Percentiles rank a stretch among this genome's conserved stretches.
These are phyloP conservation scores for Chaetodon trifascialis DNA, from an alignment of 2,113 vertebrate genomes.

Conservation along the genomic window DNA sequence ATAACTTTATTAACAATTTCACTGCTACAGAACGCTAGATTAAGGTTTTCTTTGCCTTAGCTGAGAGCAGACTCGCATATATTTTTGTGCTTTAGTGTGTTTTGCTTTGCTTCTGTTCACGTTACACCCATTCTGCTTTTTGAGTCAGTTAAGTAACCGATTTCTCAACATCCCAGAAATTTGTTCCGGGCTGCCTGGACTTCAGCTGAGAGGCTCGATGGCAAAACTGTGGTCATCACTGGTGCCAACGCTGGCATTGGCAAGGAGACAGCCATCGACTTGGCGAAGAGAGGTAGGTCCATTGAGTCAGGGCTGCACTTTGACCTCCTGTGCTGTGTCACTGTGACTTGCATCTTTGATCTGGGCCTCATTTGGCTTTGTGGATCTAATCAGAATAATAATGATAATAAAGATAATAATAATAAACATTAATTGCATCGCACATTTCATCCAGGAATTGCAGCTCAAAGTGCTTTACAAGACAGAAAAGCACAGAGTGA, in stretches of 20 bases:
- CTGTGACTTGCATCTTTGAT: no score
- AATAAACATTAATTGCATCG: no score
- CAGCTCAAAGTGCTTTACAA: no score
- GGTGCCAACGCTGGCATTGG: constrained; percentile 85
- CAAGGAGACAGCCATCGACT: constrained; percentile 81
- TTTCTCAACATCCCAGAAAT: constrained; percentile 68
- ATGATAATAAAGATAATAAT: no score
- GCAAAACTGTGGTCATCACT: constrained; percentile 81
- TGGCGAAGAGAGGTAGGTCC: constrained; percentile 83
- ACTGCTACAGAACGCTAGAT: accelerated
- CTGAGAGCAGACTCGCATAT: background rate
- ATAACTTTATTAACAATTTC: no score
- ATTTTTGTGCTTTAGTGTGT: background rate
- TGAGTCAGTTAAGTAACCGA: background rate
- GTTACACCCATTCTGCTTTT: background rate
- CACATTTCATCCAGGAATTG: no score
- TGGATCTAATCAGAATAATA: no score
- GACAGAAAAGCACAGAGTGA: no score
- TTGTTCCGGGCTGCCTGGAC: constrained; percentile 77
- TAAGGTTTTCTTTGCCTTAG: background rate
- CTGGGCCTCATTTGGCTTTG: no score
- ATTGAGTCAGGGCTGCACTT: background rate
- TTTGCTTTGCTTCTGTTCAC: background rate
- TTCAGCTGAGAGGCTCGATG: constrained; percentile 66
- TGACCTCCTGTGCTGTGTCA: no score